A percentile compares a stretch with the other conserved stretches of the same genome.
Conservation (phyloP, 2,113 vertebrate species). For the Labrus mixtus region DNA sequence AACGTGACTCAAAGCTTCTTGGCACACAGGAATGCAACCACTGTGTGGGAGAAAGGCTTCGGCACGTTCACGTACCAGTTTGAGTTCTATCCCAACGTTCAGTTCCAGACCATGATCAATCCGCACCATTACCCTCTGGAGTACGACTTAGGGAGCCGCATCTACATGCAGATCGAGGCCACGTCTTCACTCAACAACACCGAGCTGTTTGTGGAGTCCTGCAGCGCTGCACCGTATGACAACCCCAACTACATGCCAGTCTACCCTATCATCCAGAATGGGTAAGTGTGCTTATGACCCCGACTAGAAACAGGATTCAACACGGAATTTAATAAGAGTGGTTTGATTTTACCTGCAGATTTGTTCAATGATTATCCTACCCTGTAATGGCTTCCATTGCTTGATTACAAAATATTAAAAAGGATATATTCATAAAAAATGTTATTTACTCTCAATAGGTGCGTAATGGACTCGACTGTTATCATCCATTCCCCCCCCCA, state of each 20-base stretch:
- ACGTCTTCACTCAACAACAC: constrained; percentile 65
- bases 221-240: constrained; percentile 79
- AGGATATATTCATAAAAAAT: too few species aligned
- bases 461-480: constrained; percentile 70
- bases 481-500: constrained; percentile 13
- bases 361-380: too few species aligned
- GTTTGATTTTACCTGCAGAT: too few species aligned
- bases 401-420: too few species aligned
- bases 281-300: constrained; percentile 54
- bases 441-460: constrained; percentile 56
- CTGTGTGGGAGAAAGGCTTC: constrained; percentile 76
- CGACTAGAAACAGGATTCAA: too few species aligned
- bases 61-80: constrained; percentile 80
- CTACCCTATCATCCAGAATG: constrained; percentile 80
- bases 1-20: constrained; percentile 67
- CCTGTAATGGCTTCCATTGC: too few species aligned
- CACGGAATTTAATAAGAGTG: too few species aligned
- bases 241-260: constrained; percentile 62
- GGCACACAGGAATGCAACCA: constrained; percentile 49
- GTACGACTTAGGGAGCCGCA: constrained; percentile 50
- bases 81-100: constrained; percentile 72
- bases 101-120: constrained; percentile 32
- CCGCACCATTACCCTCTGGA: constrained; percentile 71
- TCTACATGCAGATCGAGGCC: constrained; percentile 78
- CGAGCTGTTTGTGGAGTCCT: constrained; percentile 82